Base-by-base conservation (phyloP, 2,797 vertebrate genomes). In the Lycodopsis pacificus region DNA sequence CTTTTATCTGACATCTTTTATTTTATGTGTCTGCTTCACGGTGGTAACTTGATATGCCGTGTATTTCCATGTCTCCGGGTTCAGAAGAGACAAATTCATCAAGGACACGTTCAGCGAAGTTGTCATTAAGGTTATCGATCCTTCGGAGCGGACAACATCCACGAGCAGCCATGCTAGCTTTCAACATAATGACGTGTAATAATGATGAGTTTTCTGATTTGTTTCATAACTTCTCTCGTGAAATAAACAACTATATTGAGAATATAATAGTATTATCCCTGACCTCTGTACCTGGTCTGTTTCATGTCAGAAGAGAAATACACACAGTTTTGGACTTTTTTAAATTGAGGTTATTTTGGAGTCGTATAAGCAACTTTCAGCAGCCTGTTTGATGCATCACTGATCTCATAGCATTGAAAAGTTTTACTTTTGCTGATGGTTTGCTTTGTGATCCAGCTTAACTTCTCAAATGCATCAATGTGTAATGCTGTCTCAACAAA, bases 281-380 rank as follows among this genome's bases (percentile, higher is more conserved):
- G 30, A 32, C 14, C 17, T 53, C 27, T 44, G 3, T 49, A 34
- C 22, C 10, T 44, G 27, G 3, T 54, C 20, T 38, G 6, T 4
- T 27, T 46, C 5, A 32, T 6, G 13, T 53, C n/a, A 11, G 12
- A 34, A 71, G 11, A 54, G 3, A n/a, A 32, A 34, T 71, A 2
- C 0, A 27, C 32, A 27, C 32, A 3, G 19, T 22, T 66, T 32
- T 12, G 9, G 46, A 51, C 10, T 51, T 51, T 19, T 65, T 58
- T 71, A 66, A 72, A 62, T 53, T 34, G 12, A 20, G 32, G 14
- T 32, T 61, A 48, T 58, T 73, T 64, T 64, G 20, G 48, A 77
- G 4, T 22, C 32, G 11, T 44, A 30, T 49, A 2, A 53, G 34
- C 34, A 12, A 2, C 10, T 65, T 66, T 66, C 51, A 56, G 15